phyloP scores from a whole-genome alignment of 2,888 invertebrate genomes.

The Rotaria magnacalcarata region DNA sequence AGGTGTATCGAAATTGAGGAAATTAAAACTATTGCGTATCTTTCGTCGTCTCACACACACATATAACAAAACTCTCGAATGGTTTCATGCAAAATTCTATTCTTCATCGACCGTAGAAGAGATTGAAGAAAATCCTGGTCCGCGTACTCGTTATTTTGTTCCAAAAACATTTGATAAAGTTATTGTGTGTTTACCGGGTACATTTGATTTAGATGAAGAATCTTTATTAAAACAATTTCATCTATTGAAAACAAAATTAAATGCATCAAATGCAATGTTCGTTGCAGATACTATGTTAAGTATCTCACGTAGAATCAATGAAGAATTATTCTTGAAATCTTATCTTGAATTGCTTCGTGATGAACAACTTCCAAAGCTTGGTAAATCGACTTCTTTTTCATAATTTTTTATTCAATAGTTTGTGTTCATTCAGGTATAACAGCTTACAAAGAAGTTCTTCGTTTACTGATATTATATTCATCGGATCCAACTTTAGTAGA shows the following conservation, averaged over 20 bases:
- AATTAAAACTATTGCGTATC: too few species aligned
- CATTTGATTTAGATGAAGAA: background rate
- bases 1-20: too few species aligned
- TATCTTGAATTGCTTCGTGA: background rate
- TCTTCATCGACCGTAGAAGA: too few species aligned
- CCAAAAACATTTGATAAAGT: background rate
- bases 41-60: too few species aligned
- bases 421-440: background rate
- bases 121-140: too few species aligned
- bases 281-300: background rate
- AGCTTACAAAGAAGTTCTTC: slow-evolving; percentile 26
- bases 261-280: slow-evolving; percentile 4
- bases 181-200: background rate
- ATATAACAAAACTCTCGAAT: too few species aligned
- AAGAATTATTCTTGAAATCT: background rate
- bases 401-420: background rate
- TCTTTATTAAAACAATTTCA: background rate
- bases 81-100: too few species aligned
- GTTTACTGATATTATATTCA: background rate
- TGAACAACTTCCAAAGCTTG: background rate
- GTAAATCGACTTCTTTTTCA: background rate
- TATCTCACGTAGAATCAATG: background rate
- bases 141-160: too few species aligned
- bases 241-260: background rate
- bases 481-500: background rate